Percentiles rank a stretch among this genome's conserved stretches.
Evolutionary conservation across 2,797 vertebrate species (phyloP).

Genomic region (Falco berigora): DNA sequence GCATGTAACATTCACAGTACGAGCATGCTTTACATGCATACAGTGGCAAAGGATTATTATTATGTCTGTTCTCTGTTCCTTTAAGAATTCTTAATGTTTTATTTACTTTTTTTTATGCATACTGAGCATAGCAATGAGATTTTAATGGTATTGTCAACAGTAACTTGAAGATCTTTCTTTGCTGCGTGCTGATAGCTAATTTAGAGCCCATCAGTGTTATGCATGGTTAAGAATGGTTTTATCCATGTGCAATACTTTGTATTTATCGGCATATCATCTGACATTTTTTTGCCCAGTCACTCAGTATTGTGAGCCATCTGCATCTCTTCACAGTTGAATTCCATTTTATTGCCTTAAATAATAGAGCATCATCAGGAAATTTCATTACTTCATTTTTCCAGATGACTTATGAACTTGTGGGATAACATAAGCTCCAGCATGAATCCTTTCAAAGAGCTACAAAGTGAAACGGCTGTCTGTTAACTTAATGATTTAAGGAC

Average conservation of each 20-base stretch:
- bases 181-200: not conserved
- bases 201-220: not conserved
- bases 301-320: slow-evolving; percentile 29
- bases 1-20: not conserved
- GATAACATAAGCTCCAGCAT: not conserved
- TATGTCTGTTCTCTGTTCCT: not conserved
- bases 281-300: not conserved
- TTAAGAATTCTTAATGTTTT: not conserved
- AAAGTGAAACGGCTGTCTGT: not conserved
- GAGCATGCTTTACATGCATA: not conserved
- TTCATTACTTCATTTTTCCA: slow-evolving; percentile 26
- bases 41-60: not conserved
- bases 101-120: not conserved
- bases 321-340: slow-evolving; percentile 45
- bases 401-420: not conserved
- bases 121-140: not conserved
- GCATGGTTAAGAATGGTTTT: not conserved
- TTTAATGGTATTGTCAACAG: not conserved
- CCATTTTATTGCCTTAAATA: slow-evolving; percentile 41
- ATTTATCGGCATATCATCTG: slow-evolving; percentile 20
- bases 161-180: not conserved
- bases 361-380: slow-evolving; percentile 3
- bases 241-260: not conserved
- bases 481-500: not conserved
- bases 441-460: not conserved